Conservation (phyloP, 2,888 invertebrate species). For the Acanthococcus lagerstroemiae region DNA sequence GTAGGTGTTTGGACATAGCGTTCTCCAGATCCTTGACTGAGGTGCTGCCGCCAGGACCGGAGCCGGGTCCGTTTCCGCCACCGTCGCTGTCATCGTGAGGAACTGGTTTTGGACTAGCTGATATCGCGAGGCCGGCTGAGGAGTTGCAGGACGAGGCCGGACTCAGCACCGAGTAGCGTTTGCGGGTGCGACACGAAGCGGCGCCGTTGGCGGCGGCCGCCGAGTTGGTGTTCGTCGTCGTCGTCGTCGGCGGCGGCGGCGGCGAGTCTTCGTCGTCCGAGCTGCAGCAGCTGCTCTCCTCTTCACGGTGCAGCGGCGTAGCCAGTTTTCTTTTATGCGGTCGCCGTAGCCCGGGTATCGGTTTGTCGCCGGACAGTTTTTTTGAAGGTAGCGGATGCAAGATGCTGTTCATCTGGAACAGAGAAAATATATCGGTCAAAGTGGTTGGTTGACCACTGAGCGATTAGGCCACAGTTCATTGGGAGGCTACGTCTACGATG, state of each 20-base stretch:
- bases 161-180: slow-evolving; percentile 43
- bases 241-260: slow-evolving; percentile 45
- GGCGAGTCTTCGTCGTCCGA: slow-evolving; percentile 51
- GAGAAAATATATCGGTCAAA: background rate
- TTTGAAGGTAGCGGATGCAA: slow-evolving; percentile 22
- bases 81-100: slow-evolving; percentile 34
- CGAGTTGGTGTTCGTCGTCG: slow-evolving; percentile 44
- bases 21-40: slow-evolving; percentile 89
- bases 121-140: slow-evolving; percentile 37
- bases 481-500: too few relatives aligned
- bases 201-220: slow-evolving; percentile 48
- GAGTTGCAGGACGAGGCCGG: slow-evolving; percentile 57
- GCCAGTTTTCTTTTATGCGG: slow-evolving; percentile 52
- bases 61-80: slow-evolving; percentile 25
- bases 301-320: slow-evolving; percentile 43
- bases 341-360: slow-evolving; percentile 39
- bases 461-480: too few relatives aligned
- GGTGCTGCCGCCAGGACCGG: slow-evolving; percentile 40
- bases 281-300: slow-evolving; percentile 39
- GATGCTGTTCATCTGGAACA: slow-evolving; percentile 24
- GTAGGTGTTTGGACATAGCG: slow-evolving; percentile 89
- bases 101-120: slow-evolving; percentile 39
- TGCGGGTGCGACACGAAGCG: slow-evolving; percentile 43
- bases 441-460: background rate
- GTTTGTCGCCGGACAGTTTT: slow-evolving; percentile 25